Evolutionary conservation across 1,140 invertebrate genomes (phyloP).

Genomic region (Lethrus apterus): DNA sequence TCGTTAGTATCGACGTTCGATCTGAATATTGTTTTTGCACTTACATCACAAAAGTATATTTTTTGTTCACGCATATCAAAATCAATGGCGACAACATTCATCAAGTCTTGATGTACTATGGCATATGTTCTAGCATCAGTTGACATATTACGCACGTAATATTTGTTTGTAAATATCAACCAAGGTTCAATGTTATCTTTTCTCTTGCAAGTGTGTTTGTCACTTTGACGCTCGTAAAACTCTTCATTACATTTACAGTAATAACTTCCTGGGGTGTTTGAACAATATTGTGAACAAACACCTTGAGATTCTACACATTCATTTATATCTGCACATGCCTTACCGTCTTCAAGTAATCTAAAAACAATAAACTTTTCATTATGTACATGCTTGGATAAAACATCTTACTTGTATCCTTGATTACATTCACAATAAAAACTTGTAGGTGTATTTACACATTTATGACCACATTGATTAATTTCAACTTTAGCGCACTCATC

Average conservation of each 20-base stretch:
- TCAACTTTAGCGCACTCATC: slow-evolving; percentile 91
- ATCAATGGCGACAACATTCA: slow-evolving; percentile 94
- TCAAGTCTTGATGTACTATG: slow-evolving; percentile 87
- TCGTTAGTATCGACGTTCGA: slow-evolving; percentile 48
- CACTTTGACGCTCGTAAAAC: slow-evolving; percentile 79
- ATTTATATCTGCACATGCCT: slow-evolving; percentile 87
- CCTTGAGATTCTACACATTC: slow-evolving; percentile 87
- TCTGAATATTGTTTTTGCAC: slow-evolving; percentile 84
- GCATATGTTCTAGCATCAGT: slow-evolving; percentile 79
- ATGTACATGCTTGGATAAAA: slow-evolving; percentile 16
- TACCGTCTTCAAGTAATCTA: slow-evolving; percentile 69
- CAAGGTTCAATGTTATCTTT: slow-evolving; percentile 78
- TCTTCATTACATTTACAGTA: slow-evolving; percentile 94
- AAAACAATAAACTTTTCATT: neutral
- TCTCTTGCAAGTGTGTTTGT: slow-evolving; percentile 86
- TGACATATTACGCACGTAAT: slow-evolving; percentile 94
- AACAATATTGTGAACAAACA: slow-evolving; percentile 90
- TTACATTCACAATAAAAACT: slow-evolving; percentile 94
- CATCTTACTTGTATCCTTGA: slow-evolving; percentile 74
- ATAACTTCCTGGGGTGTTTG: slow-evolving; percentile 91
- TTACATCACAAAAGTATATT: slow-evolving; percentile 93
- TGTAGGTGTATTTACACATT: slow-evolving; percentile 87
- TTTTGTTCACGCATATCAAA: slow-evolving; percentile 79
- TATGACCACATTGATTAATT: slow-evolving; percentile 90
- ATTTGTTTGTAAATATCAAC: slow-evolving; percentile 96